Conservation (phyloP, 2,113 vertebrate genomes). For the Syngnathus floridae region DNA sequence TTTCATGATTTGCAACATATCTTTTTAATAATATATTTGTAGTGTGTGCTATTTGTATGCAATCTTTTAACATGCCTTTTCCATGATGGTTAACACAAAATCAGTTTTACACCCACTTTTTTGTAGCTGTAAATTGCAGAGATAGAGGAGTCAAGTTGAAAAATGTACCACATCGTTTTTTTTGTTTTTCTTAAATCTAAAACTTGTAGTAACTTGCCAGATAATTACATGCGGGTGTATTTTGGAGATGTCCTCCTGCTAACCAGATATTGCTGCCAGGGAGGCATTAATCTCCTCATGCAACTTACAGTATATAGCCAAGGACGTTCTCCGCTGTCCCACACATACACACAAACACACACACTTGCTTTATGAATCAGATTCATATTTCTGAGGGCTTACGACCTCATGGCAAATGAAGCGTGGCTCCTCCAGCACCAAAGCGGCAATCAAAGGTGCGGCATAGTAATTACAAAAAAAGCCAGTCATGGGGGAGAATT, state of each 20-base stretch:
- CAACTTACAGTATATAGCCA: slow-evolving; percentile 54
- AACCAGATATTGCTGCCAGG: slow-evolving; percentile 64
- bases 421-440: slow-evolving; percentile 62
- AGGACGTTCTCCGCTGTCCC: slow-evolving; percentile 45
- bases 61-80: too few relatives aligned
- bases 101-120: background rate
- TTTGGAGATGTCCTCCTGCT: slow-evolving; percentile 54
- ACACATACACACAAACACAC: slow-evolving; percentile 7
- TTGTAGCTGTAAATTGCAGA: slow-evolving; percentile 35
- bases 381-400: slow-evolving; percentile 67
- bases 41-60: too few relatives aligned
- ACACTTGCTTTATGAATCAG: slow-evolving; percentile 57
- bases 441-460: slow-evolving; percentile 65
- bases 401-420: slow-evolving; percentile 76
- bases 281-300: slow-evolving; percentile 60
- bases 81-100: too few relatives aligned
- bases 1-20: too few relatives aligned
- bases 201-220: slow-evolving; percentile 48
- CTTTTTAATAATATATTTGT: too few relatives aligned
- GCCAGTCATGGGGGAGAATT: slow-evolving; percentile 69
- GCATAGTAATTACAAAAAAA: slow-evolving; percentile 74
- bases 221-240: slow-evolving; percentile 51
- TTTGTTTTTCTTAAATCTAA: slow-evolving; percentile 35
- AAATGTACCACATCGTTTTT: slow-evolving; percentile 12
- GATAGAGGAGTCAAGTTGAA: slow-evolving; percentile 26